Evolutionary conservation across 2,888 invertebrate genomes (phyloP), one percentile per base, ranked within the genome.

Genomic region (Yponomeuta sedellus): DNA sequence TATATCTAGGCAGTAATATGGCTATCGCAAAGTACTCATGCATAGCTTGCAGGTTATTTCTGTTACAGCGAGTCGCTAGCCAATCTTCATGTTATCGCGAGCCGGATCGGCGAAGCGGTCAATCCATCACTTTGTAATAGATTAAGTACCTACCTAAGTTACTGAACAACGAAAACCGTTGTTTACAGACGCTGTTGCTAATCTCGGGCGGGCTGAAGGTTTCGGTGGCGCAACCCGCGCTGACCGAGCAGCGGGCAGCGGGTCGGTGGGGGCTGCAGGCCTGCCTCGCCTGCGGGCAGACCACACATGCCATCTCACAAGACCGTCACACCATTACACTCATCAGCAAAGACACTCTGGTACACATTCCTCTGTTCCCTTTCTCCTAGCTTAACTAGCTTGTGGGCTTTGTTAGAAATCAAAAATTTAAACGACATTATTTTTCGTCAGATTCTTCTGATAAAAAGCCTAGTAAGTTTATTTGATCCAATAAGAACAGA

Each of bases 231-330:
- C 94, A 94, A 76, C 88, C 92, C 57, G 88, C 92, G 28, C 81
- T 95, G 70, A 88, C 94, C 22, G 88, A 92, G 67, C 87, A 92
- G 70, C 88, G 91, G 68, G 81, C 80, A 68, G 82, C 93, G n/a
- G 94, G 93, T 65, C 87, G 89, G 68, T 94, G 94, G 94, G 88
- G 85, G 40, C 75, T 94, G 68, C 91, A 93, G 77, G 91, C 91
- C 64, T 95, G 95, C 81, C 84, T 94, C 67, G 94, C 94, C 73
- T 95, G 95, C 81, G 91, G 89, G 59, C 88, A 92, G 70, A 88
- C 91, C 71, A 94, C 94, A 19, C 94, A 95, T 82, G 94, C 94
- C 64, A 81, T 93, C 59, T 89, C 92, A 70, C 88, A 91, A 73
- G 93, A 93, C 72, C 91, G 89, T 73, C 70, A 77, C 28, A 79